Base-by-base conservation (phyloP, 2,888 invertebrate genomes). In the Drosophila quasianomalipes region DNA sequence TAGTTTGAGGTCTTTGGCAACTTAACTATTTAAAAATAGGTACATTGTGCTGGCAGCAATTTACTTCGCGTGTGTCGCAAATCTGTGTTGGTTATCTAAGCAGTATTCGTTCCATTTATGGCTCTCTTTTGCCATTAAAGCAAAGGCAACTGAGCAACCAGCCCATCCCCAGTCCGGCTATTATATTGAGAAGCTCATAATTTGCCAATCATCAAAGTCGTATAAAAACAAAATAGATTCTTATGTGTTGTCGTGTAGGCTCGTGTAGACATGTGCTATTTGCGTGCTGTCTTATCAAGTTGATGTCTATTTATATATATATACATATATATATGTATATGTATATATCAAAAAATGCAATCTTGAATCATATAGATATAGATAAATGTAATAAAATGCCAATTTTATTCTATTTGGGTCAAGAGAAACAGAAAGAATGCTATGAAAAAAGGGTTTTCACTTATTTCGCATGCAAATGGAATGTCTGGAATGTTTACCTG, bases 201-300 rank as follows among this genome's bases (percentile, higher is more conserved):
- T 81, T 84, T 82, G 78, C 81, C 82, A 82, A 84, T 84, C 80
- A 82, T 77, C 22, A 31, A 70, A 53, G 55, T 74, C 52, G 54
- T 67, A 80, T 74, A 70, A 80, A 79, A 75, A 82, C 69, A 73
- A 82, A 76, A 69, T 30, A 64, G 80, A 80, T 69, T 69, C 47
- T 16, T 26, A 16, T 60, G 58, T 60, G 41, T 53, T 22, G 31
- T 39, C 6, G 49, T 47, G 31, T 41, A 10, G n/a, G 41, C 44
- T 26, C 22, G 22, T 28, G 60, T 47, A 61, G 67, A 79, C 78
- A 70, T 55, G 64, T 39, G 54, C 70, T 79, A 79, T 79, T 79
- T 79, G 81, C 74, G 74, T 74, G 74, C 69, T 41, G 74, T 65
- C 77, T 79, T 79, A 79, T 80, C 79, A 54, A 55, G 49, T n/a